Evolutionary conservation across 1,140 invertebrate genomes (phyloP).

Genomic region (Ooceraea biroi): DNA sequence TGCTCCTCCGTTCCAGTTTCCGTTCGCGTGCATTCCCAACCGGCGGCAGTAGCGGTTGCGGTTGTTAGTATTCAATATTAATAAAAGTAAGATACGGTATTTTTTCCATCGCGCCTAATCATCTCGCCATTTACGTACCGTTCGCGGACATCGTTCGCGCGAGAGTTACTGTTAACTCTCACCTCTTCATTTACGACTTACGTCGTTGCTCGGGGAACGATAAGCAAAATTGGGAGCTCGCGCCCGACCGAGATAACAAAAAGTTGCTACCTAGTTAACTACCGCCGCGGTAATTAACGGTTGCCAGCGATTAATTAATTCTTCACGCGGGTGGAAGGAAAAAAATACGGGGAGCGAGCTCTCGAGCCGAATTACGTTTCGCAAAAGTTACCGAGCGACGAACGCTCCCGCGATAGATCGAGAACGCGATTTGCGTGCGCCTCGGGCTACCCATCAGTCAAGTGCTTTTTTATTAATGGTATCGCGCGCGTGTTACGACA

Average conservation of each 20-base stretch:
- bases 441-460: constrained; percentile 33
- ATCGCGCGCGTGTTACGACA: constrained; percentile 34
- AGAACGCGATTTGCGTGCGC: constrained; percentile 12
- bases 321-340: neutral
- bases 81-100: neutral
- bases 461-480: constrained; percentile 45
- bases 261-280: constrained; percentile 2
- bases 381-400: neutral
- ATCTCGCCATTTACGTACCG: neutral
- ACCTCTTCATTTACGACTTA: neutral
- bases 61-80: neutral
- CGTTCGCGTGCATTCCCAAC: neutral
- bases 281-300: constrained; percentile 14
- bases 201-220: neutral
- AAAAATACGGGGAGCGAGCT: neutral
- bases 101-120: constrained; percentile 35
- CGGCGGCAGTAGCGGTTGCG: neutral
- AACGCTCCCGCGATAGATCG: constrained; percentile 22
- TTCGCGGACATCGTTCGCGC: neutral
- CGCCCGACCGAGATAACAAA: constrained; percentile 29
- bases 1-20: neutral
- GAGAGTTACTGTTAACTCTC: constrained; percentile 22
- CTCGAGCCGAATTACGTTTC: constrained; percentile 7
- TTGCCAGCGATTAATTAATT: constrained; percentile 40
- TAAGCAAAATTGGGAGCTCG: constrained; percentile 34